Evolutionary conservation across 2,888 invertebrate genomes (phyloP).

Genomic region (Meganola albula): DNA sequence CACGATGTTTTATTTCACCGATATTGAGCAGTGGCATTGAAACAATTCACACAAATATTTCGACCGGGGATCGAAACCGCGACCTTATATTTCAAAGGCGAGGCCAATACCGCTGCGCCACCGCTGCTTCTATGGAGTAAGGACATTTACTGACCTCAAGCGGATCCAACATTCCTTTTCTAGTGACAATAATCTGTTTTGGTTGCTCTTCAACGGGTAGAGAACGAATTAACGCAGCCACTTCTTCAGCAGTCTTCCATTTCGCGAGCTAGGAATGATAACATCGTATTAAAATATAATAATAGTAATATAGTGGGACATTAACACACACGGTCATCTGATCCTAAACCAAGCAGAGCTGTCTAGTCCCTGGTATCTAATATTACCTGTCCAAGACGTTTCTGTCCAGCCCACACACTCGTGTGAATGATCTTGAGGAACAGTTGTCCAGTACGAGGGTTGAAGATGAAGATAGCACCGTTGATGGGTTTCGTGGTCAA

Average conservation of each 20-base stretch:
- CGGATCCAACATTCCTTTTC: constrained; percentile 99
- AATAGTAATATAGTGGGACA: too few species aligned
- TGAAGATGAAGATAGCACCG: constrained; percentile 99
- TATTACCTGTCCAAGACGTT: constrained; percentile 96
- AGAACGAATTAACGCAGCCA: constrained; percentile 98
- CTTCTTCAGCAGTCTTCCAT: constrained; percentile 99
- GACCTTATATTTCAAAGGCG: too few species aligned
- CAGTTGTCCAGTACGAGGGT: constrained; percentile 98
- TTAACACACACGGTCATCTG: too few species aligned
- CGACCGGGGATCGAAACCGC: too few species aligned
- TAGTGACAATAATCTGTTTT: constrained; percentile 99
- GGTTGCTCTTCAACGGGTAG: constrained; percentile 99
- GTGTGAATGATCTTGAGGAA: constrained; percentile 99
- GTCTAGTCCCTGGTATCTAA: too few species aligned
- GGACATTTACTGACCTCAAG: constrained; percentile 86
- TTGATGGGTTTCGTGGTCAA: constrained; percentile 99
- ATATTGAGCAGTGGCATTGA: too few species aligned
- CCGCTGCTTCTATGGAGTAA: too few species aligned
- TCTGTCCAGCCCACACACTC: constrained; percentile 99
- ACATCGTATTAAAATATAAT: too few species aligned
- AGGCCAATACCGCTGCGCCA: too few species aligned
- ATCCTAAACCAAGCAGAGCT: too few species aligned
- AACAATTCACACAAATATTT: too few species aligned
- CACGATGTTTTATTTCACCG: too few species aligned
- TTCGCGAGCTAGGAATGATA: constrained; percentile 92